Conservation (phyloP, 2,113 vertebrate species). For the Calidris pygmaea region DNA sequence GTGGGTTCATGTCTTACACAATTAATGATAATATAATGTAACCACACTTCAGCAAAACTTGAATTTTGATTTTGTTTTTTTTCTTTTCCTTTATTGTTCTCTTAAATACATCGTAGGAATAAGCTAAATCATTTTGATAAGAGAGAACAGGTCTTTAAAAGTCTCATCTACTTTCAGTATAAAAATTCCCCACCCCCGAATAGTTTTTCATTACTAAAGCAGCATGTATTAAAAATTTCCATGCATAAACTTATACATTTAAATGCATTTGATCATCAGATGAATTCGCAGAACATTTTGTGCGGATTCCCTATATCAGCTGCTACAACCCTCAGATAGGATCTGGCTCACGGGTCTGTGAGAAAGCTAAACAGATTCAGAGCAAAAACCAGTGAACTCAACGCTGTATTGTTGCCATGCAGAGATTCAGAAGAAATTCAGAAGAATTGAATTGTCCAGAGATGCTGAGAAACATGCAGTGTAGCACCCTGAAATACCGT, state of each 20-base stretch:
- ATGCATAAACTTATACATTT: background rate
- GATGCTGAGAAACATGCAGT: accelerated
- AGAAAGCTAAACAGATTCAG: background rate
- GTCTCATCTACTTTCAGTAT: background rate
- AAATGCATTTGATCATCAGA: background rate
- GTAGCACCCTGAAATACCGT: background rate
- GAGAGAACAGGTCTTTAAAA: background rate
- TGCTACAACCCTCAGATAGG: background rate
- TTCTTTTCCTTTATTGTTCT: background rate
- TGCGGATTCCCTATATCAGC: background rate
- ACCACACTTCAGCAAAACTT: background rate
- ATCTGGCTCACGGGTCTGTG: background rate
- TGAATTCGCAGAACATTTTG: background rate
- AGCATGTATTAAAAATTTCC: background rate
- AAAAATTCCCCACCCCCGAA: background rate
- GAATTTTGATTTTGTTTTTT: background rate
- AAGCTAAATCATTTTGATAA: background rate
- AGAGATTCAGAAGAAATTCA: background rate
- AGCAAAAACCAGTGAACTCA: background rate
- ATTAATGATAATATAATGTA: background rate
- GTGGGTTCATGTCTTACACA: accelerated
- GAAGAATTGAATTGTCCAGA: background rate
- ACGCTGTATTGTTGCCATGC: background rate
- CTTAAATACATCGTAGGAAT: background rate
- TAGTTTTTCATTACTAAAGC: background rate